phyloP scores from a whole-genome alignment of 92 coral and sea anemone species.

The Plumapathes pennacea region DNA sequence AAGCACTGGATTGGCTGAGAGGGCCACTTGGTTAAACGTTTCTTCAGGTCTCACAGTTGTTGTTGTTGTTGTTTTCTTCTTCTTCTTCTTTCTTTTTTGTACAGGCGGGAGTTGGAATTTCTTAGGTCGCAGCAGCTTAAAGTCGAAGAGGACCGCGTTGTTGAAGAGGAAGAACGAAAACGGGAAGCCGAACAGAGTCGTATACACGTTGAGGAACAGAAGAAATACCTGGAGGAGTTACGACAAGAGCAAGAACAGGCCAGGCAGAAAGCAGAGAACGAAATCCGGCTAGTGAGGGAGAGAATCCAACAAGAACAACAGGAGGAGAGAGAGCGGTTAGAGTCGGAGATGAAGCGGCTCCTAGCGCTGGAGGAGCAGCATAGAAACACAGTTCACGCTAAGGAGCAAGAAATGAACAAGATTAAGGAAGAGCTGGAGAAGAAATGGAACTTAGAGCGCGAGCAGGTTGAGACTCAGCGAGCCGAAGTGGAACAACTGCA shows the following conservation, averaged over 20 bases:
- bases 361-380: slow-evolving; percentile 90
- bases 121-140: slow-evolving; percentile 95
- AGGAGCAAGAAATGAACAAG: slow-evolving; percentile 81
- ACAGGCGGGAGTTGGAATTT: slow-evolving; percentile 85
- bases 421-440: slow-evolving; percentile 88
- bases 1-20: no score
- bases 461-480: slow-evolving; percentile 74
- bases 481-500: slow-evolving; percentile 85
- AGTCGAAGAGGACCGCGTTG: slow-evolving; percentile 68
- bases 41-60: no score
- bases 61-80: no score
- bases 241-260: slow-evolving; percentile 89
- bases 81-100: neutral
- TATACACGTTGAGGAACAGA: slow-evolving; percentile 83
- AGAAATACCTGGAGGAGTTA: slow-evolving; percentile 83
- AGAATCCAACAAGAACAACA: slow-evolving; percentile 83
- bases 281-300: slow-evolving; percentile 80
- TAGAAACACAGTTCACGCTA: slow-evolving; percentile 75
- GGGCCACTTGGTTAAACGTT: no score
- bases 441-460: slow-evolving; percentile 83
- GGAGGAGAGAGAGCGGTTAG: slow-evolving; percentile 82
- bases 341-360: slow-evolving; percentile 91
- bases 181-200: slow-evolving; percentile 75
- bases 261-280: slow-evolving; percentile 69
- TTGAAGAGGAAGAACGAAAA: slow-evolving; percentile 84